Evolutionary conservation across 1,140 invertebrate species (phyloP), one percentile per base, ranked within the genome.

Genomic region (Calycopis cecrops): DNA sequence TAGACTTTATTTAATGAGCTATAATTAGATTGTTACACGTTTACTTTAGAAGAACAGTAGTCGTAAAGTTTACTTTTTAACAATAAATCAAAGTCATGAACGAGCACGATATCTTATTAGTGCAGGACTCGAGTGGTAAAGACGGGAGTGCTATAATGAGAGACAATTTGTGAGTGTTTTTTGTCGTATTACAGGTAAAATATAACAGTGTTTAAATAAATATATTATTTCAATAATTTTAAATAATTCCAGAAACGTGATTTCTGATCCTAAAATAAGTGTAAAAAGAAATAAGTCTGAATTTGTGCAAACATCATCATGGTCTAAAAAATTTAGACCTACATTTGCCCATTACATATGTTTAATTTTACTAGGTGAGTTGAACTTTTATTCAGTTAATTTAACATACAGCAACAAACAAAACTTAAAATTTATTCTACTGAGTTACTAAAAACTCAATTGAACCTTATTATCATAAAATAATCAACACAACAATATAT

Each of bases 71-170:
- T 61, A 54, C 53, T 57, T 58, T 63, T 63, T 62, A 62, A 62
- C 63, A 60, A 71, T 64, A 58, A 62, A 62, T 64, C 61, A 68
- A 62, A 65, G 60, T 69, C 61, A 78, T 80, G 75, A 75, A 73
- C 64, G 77, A 80, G 70, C 66, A 73, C 62, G 64, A 72, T 59
- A 64, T 47, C 55, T 71, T 80, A 61, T 64, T 78, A 70, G 48
- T 59, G 51, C 63, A 49, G 47, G 55, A 54, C 60, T 51, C 60
- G 48, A 61, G 50, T 52, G 55, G 51, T 14, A 53, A 61, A 40
- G 57, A 51, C 55, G 34, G 38, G 47, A 33, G 48, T 38, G 52
- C 49, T 53, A 63, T 21, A 44, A 72, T 67, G 64, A 54, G 50
- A 57, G 57, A 57, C 40, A 64, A 52, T 59, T 52, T 59, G 51